These are phyloP conservation scores for Plagodis dolabraria DNA, from an alignment of 2,888 invertebrate genomes.

Conservation along the genomic window DNA sequence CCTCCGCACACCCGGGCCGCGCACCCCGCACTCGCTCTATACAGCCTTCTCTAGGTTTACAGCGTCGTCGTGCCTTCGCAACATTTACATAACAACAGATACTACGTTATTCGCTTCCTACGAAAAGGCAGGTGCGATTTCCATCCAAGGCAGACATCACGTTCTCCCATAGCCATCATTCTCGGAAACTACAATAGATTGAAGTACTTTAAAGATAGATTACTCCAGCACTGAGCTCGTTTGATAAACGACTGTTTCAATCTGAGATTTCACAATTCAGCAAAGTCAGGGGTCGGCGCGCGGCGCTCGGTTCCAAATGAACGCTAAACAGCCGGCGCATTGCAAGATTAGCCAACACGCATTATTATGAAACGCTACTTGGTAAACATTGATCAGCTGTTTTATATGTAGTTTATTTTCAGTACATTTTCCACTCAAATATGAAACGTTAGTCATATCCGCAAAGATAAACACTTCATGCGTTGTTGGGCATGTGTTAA, in stretches of 20 bases:
- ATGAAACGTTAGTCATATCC: conserved; percentile 26
- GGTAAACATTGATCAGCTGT: conserved; percentile 39
- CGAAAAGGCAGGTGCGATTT: conserved; percentile 17
- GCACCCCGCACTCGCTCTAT: conserved; percentile 50
- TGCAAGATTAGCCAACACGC: conserved; percentile 42
- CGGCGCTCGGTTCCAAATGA: conserved; percentile 38
- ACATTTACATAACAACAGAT: conserved; percentile 45
- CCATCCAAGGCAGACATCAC: conserved; percentile 17
- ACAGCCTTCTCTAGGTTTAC: conserved; percentile 69
- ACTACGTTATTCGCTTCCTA: conserved; percentile 35
- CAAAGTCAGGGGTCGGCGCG: conserved; percentile 50
- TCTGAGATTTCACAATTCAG: conserved; percentile 43
- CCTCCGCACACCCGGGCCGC: conserved; percentile 31
- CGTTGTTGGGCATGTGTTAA: conserved; percentile 33
- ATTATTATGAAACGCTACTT: conserved; percentile 26
- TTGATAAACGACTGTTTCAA: conserved; percentile 9
- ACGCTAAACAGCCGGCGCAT: conserved; percentile 43
- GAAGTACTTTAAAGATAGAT: conserved; percentile 16
- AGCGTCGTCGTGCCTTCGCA: conserved; percentile 45
- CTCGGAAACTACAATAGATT: conserved; percentile 16
- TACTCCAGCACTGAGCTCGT: conserved; percentile 8
- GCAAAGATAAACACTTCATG: conserved; percentile 20
- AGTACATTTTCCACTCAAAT: conserved; percentile 26
- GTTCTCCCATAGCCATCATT: conserved; percentile 24
- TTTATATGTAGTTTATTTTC: conserved; percentile 22